Base-by-base conservation (phyloP, 2,888 invertebrate species). In the Euproctis similis region DNA sequence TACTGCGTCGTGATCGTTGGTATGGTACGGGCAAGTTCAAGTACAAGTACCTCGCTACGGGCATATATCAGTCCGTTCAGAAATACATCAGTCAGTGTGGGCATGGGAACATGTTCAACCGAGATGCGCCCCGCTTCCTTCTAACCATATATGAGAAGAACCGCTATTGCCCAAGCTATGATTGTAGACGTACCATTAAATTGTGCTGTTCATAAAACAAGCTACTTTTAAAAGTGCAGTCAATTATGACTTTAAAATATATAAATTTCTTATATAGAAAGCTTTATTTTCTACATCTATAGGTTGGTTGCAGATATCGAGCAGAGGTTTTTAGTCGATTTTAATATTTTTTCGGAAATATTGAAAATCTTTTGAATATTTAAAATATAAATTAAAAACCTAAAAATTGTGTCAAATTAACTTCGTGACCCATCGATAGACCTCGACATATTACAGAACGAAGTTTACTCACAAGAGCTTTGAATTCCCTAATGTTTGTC, bases 401-500 rank as follows among this genome's bases (percentile, higher is more conserved):
- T n/a, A n/a, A n/a, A 66, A 67, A 51, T 66, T 54, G 40, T 42
- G 42, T 52, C 57, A 60, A 66, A 65, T 57, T 62, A 56, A 59
- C 60, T 67, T 53, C 44, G 44, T 57, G 52, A 47, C 49, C 57
- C 49, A 50, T 50, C 60, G 56, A 62, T 64, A 64, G 63, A 59
- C 63, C 51, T 44, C 54, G 49, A 46, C 46, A 43, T 46, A 59
- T 60, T 56, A 59, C 58, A 48, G 65, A 68, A 72, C 69, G 71
- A 77, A 78, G 66, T 81, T 75, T 63, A 55, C 64, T 64, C 70
- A 60, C 67, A 56, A 58, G 67, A 65, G 71, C 62, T 69, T 76
- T 64, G 71, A 68, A 75, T 68, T 78, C 74, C 73, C 73, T 71
- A 70, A 76, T 76, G 75, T 82, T 78, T 77, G 75, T 73, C 70